Percentiles rank a stretch among this genome's conserved stretches.
phyloP scores from a whole-genome alignment of 2,113 vertebrate species.

The Rutilus rutilus region DNA sequence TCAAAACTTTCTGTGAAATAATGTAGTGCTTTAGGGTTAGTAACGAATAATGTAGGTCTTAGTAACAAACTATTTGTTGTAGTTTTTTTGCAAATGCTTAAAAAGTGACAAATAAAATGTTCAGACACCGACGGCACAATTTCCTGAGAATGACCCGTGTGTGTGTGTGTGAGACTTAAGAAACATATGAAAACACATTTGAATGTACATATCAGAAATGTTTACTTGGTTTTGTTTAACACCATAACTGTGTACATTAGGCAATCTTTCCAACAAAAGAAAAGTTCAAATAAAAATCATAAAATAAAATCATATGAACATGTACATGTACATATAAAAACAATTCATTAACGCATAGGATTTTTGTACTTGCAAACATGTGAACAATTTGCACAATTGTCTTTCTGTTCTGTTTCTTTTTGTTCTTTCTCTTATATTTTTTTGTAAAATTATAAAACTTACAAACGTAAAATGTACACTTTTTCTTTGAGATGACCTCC shows the following conservation, averaged over 20 bases:
- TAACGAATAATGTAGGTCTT: no score
- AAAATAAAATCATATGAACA: constrained; percentile 29
- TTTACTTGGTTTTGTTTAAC: constrained; percentile 45
- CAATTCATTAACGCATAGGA: constrained; percentile 5
- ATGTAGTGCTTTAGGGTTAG: no score
- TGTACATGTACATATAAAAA: constrained; percentile 10
- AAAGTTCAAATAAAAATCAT: constrained; percentile 28
- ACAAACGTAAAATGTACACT: constrained; percentile 59
- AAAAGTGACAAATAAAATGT: neutral
- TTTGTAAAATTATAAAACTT: constrained; percentile 53
- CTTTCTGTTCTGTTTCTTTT: neutral
- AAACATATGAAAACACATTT: neutral
- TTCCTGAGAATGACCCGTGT: neutral
- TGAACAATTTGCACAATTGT: neutral
- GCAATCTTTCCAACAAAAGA: neutral
- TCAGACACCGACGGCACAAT: neutral
- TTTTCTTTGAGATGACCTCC: constrained; percentile 50
- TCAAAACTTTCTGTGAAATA: no score
- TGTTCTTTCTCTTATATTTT: constrained; percentile 7
- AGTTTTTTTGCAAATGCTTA: neutral
- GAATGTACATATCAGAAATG: constrained; percentile 21
- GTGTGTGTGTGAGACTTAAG: neutral
- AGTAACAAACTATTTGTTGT: no score
- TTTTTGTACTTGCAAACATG: constrained; percentile 11
- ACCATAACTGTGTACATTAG: constrained; percentile 33